phyloP scores from a whole-genome alignment of 2,797 vertebrate genomes.

The Sylvia borin region DNA sequence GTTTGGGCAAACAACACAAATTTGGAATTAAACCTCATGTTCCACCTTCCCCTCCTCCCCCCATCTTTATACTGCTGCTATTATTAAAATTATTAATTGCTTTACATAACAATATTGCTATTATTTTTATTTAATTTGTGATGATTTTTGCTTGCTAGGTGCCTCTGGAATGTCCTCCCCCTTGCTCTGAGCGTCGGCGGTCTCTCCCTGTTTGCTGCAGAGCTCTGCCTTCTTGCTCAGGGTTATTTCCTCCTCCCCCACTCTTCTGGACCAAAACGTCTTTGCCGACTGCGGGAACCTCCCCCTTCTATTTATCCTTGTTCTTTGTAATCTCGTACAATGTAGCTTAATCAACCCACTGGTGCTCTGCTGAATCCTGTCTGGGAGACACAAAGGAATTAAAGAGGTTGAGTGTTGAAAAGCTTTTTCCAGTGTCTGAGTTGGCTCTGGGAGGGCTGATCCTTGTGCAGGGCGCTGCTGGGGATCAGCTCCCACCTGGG shows the following conservation, averaged over 20 bases:
- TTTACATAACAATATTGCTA: not conserved
- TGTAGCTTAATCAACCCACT: not conserved
- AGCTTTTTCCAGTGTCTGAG: not conserved
- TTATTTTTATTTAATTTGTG: not conserved
- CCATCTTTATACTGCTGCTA: not conserved
- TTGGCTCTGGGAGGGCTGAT: not conserved
- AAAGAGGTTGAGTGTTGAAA: not conserved
- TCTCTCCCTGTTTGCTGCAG: not conserved
- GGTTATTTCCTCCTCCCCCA: conserved; percentile 14
- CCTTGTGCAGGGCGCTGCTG: rapidly evolving
- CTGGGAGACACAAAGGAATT: conserved; percentile 17
- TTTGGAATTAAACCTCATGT: not conserved
- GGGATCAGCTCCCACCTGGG: not conserved
- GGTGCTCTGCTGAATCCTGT: not conserved
- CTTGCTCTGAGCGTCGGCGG: not conserved
- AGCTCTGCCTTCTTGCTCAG: not conserved
- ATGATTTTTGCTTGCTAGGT: not conserved
- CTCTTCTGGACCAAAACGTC: not conserved
- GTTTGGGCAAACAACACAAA: not conserved
- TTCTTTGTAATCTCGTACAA: not conserved
- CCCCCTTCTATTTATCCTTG: not conserved
- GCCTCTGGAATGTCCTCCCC: not conserved
- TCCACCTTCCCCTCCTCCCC: not conserved
- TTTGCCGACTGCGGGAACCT: not conserved
- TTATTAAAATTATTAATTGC: not conserved